A percentile compares a stretch with the other conserved stretches of the same genome.
phyloP scores from a whole-genome alignment of 2,797 vertebrate species.

The Xiphophorus birchmanni region DNA sequence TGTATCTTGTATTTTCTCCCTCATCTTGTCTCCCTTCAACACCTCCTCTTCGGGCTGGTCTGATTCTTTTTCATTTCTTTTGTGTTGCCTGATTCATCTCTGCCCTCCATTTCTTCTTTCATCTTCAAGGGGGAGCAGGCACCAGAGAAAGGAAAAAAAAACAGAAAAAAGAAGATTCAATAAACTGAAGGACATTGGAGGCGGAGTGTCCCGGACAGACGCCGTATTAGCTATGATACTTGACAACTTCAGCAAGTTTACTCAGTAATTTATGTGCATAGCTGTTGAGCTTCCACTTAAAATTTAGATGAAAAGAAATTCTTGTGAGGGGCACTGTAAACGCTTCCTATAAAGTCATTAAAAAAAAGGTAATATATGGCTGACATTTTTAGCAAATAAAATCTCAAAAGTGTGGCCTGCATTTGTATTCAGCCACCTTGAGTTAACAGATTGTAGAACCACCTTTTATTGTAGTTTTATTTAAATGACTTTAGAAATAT shows the following conservation, averaged over 20 bases:
- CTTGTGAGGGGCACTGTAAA: neutral
- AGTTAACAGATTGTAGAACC: neutral
- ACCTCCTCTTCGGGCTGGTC: constrained; percentile 3
- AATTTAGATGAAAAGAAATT: neutral
- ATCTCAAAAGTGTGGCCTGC: neutral
- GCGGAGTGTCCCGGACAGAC: constrained; percentile 9
- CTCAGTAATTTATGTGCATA: neutral
- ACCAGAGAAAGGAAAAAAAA: constrained; percentile 25
- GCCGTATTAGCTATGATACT: neutral
- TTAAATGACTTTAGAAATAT: neutral
- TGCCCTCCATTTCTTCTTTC: constrained; percentile 43
- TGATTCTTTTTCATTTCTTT: constrained; percentile 33
- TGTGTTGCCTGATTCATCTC: constrained; percentile 33
- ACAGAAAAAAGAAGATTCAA: constrained; percentile 23
- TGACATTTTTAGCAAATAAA: neutral
- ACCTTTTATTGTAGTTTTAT: neutral
- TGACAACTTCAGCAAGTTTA: constrained; percentile 12
- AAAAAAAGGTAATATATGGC: neutral
- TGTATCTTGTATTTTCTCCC: constrained; percentile 39
- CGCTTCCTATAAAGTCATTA: neutral
- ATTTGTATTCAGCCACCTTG: neutral
- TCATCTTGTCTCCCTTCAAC: constrained; percentile 9
- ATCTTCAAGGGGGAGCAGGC: constrained; percentile 33
- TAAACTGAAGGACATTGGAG: constrained; percentile 35
- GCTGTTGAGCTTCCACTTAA: neutral